Evolutionary conservation across 2,113 vertebrate genomes (phyloP).

Genomic region (Engraulis encrasicolus): DNA sequence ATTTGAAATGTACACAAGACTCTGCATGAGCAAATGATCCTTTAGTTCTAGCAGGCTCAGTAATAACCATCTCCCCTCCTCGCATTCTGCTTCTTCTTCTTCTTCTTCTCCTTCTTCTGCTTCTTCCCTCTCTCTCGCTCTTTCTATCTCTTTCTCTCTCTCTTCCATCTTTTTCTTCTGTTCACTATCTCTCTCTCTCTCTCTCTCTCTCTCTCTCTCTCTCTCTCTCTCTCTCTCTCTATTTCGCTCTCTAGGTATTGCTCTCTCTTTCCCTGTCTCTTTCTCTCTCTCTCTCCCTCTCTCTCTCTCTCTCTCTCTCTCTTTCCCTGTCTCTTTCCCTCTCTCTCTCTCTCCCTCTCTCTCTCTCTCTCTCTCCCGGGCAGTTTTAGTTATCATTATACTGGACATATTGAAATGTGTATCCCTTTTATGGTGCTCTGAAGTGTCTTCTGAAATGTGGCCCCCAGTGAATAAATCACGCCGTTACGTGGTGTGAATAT

Average conservation of each 20-base stretch:
- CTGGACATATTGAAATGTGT: slow-evolving; percentile 93
- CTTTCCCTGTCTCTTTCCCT: slow-evolving; percentile 20
- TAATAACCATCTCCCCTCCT: neutral
- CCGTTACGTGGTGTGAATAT: slow-evolving; percentile 89
- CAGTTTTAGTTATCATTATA: slow-evolving; percentile 90
- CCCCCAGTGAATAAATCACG: slow-evolving; percentile 89
- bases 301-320: slow-evolving; percentile 23
- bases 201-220: slow-evolving; percentile 31
- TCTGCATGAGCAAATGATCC: neutral
- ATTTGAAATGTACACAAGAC: slow-evolving; percentile 14
- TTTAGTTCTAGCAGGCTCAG: slow-evolving; percentile 43
- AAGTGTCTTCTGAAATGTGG: slow-evolving; percentile 88
- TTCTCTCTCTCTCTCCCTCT: slow-evolving; percentile 28
- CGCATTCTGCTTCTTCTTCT: slow-evolving; percentile 35
- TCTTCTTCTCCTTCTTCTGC: slow-evolving; percentile 25
- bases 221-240: neutral
- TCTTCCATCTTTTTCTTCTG: neutral
- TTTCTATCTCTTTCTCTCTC: no score
- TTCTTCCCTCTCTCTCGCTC: neutral
- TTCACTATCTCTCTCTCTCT: slow-evolving; percentile 22
- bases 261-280: neutral
- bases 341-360: neutral
- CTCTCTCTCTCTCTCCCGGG: slow-evolving; percentile 33
- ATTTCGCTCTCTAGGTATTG: neutral
- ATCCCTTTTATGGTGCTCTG: slow-evolving; percentile 88